phyloP scores from a whole-genome alignment of 2,888 invertebrate genomes.

The Agrotis segetum region DNA sequence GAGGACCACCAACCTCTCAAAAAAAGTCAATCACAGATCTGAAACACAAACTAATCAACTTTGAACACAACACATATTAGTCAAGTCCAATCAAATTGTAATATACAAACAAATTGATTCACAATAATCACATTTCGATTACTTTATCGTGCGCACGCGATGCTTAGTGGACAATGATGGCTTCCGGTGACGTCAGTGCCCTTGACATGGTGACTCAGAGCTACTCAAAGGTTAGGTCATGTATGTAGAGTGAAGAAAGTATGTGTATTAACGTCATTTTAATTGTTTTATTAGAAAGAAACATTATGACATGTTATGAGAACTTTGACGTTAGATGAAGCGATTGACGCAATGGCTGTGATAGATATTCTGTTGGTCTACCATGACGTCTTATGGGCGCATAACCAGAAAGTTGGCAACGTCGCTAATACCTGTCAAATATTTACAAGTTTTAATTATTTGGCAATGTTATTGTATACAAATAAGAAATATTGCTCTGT shows the following conservation, averaged over 20 bases:
- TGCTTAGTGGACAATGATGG: conserved; percentile 46
- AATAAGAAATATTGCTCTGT: too few species aligned
- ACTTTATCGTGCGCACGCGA: conserved; percentile 56
- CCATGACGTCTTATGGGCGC: too few species aligned
- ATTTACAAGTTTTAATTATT: too few species aligned
- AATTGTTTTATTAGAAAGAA: conserved; percentile 3
- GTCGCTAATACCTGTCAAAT: too few species aligned
- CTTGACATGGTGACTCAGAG: conserved; percentile 62
- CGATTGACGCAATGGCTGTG: not conserved
- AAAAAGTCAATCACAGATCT: not conserved
- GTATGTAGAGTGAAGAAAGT: conserved; percentile 47
- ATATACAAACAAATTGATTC: conserved; percentile 60
- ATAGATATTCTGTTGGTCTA: not conserved
- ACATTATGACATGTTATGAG: not conserved
- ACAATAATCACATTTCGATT: conserved; percentile 62
- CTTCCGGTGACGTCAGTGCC: conserved; percentile 51
- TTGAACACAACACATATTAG: conserved; percentile 37
- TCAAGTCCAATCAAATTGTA: conserved; percentile 51
- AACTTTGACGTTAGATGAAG: not conserved
- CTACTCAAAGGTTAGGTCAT: conserved; percentile 59
- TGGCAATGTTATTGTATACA: too few species aligned
- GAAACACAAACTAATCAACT: conserved; percentile 37
- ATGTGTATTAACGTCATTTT: conserved; percentile 7
- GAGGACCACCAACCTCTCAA: not conserved
- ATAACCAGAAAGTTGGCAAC: too few species aligned